Base-by-base conservation (phyloP, 2,797 vertebrate species). In the Dromococcyx pavoninus region DNA sequence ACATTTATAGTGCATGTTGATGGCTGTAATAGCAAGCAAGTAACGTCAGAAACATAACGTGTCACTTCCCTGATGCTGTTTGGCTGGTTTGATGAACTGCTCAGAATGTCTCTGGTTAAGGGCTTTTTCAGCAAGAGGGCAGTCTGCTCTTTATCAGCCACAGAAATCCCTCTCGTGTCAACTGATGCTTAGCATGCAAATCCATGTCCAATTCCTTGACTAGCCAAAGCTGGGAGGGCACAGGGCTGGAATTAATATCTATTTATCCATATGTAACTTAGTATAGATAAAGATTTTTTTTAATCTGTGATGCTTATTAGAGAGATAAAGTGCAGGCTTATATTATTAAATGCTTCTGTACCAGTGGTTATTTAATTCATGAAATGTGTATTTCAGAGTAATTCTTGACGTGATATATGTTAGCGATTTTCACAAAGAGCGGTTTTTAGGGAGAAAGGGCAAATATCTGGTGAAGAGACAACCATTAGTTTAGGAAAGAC, bases 1-100 rank as follows among this genome's bases (percentile, higher is more conserved):
- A 50, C 50, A 53, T 67, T 50, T 57, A 32, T 85, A 89, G 80
- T 95, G 79, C 65, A 96, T 92, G 91, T 79, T 56, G 87, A 60
- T 86, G 66, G 51, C 87, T 73, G 92, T 96, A 83, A 14, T 3
- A 35, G 66, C 27, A 89, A 95, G 48, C 61, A 74, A 21, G 61
- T 41, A 25, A 9, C 64, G 50, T 73, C 3, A 0, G 80, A 96
- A 94, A 82, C 46, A 3, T 37, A 44, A 5, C 6, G 2, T 67
- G 27, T 60, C 72, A 91, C 51, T 89, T 71, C 71, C 74, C 58
- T 85, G 66, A 22, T 89, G 48, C 79, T 93, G 70, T 66, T 86
- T 62, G 86, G 48, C 77, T 92, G 76, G 48, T 93, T 70, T 81
- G 76, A 50, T 88, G 76, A 73, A 48, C 72, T 86, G 69, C 77